Evolutionary conservation across 2,888 invertebrate species (phyloP).

Genomic region (Eupsilia transversa): DNA sequence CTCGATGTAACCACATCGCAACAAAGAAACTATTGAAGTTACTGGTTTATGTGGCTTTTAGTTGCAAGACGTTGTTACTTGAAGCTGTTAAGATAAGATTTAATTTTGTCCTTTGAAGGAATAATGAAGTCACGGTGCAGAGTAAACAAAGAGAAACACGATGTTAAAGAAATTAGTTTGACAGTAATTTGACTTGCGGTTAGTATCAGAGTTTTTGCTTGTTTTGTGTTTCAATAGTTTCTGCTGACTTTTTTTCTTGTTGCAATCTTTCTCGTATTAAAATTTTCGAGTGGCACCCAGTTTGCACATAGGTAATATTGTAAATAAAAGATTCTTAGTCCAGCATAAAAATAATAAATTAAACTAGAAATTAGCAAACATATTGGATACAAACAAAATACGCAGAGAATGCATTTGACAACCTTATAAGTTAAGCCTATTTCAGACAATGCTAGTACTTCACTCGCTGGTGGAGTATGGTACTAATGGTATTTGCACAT

Average conservation of each 20-base stretch:
- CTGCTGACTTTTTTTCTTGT: neutral
- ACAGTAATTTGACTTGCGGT: neutral
- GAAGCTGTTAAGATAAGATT: neutral
- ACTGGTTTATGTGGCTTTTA: neutral
- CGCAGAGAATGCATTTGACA: constrained; percentile 35
- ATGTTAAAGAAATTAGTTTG: neutral
- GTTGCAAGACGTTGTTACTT: neutral
- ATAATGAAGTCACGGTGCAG: neutral
- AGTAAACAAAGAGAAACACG: neutral
- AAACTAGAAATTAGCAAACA: neutral
- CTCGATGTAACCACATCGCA: constrained; percentile 16
- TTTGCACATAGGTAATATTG: neutral
- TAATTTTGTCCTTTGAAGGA: neutral
- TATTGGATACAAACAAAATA: constrained; percentile 1
- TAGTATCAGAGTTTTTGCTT: too few relatives aligned
- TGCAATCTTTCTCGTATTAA: too few relatives aligned
- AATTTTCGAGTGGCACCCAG: neutral
- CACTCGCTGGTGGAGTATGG: neutral
- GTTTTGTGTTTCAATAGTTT: neutral
- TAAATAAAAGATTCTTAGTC: neutral
- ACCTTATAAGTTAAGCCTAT: constrained; percentile 32
- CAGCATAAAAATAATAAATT: neutral
- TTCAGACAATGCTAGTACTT: constrained; percentile 28
- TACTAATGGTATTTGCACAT: constrained; percentile 22
- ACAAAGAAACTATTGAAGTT: constrained; percentile 27